phyloP scores from a whole-genome alignment of 2,797 vertebrate species.

The Mionectes olivaceus region DNA sequence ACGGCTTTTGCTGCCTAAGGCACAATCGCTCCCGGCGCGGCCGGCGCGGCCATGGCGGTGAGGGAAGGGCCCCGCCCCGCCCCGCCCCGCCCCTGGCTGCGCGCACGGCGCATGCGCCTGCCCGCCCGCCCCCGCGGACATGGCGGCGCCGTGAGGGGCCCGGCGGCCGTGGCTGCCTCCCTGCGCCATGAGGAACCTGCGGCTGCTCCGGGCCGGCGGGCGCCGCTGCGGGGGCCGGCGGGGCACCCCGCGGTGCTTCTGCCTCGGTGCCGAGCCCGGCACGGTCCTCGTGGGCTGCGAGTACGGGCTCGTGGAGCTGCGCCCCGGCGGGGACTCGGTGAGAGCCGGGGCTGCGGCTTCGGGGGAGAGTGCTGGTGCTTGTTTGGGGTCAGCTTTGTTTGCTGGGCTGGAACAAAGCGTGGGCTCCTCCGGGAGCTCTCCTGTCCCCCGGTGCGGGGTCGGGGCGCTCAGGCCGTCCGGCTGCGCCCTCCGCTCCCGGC shows the following conservation, averaged over 20 bases:
- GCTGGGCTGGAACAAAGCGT: neutral
- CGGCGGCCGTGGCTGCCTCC: rapidly evolving
- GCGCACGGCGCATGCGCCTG: neutral
- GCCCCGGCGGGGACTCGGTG: slow-evolving; percentile 82
- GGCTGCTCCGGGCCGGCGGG: slow-evolving; percentile 80
- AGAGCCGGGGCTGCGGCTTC: neutral
- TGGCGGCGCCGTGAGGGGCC: neutral
- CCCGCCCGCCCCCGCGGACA: neutral
- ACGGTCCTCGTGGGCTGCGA: slow-evolving; percentile 84
- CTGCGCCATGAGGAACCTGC: slow-evolving; percentile 88
- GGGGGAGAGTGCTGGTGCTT: neutral
- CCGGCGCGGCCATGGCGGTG: rapidly evolving
- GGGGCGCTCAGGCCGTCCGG: rapidly evolving
- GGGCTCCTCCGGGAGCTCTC: neutral
- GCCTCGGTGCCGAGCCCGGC: slow-evolving; percentile 77
- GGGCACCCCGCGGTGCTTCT: slow-evolving; percentile 84
- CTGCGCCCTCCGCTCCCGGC: too few relatives aligned
- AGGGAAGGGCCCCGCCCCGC: neutral
- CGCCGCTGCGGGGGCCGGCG: slow-evolving; percentile 9
- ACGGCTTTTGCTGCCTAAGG: rapidly evolving
- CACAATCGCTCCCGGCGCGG: rapidly evolving
- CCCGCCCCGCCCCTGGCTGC: neutral
- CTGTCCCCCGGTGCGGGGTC: rapidly evolving
- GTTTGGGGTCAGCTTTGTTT: neutral
- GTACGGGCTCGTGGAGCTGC: slow-evolving; percentile 83